Base-by-base conservation (phyloP, 2,113 vertebrate species). In the Platichthys stellatus region DNA sequence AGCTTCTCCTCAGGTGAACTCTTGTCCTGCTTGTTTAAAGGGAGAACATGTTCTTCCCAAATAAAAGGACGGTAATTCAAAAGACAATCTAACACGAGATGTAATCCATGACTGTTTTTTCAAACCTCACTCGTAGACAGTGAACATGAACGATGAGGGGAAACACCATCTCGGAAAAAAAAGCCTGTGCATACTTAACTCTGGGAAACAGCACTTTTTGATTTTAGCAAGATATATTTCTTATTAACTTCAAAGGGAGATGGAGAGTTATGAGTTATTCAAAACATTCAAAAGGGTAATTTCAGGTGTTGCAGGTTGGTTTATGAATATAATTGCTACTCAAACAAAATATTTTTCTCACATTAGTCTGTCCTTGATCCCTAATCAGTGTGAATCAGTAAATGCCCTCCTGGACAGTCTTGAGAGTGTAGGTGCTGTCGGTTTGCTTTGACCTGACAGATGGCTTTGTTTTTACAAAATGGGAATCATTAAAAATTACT, bases 1-100 rank as follows among this genome's bases (percentile, higher is more conserved):
- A 84, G 70, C 47, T 76, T 90, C 76, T 83, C 90, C 87, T 89
- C 78, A 78, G 76, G 74, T 90, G 85, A 92, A 91, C 89, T 81
- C 64, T 78, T 47, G 57, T 88, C 67, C 69, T 38, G 64, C 49
- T 78, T 69, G 51, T 77, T 72, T 38, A 60, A 18, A 83, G 23
- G 10, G 23, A 4, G 20, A 68, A 53, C 43, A 57, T 74, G 51
- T 53, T 74, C 69, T 72, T 61, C 68, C 21, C 47, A 71, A 49
- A 59, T 24, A 72, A 57, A 64, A 63, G 15, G 3, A 17, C n/a
- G 7, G 2, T 63, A 67, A 67, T 12, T 54, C 63, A 72, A 56
- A 58, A 40, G 40, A 69, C 65, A 69, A 53, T 63, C 21, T 60
- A 78, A 38, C 15, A 2, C 54, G 18, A 70, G 10, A 3, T 61